Conservation (phyloP, 2,113 vertebrate species). For the Baryphthengus martii region DNA sequence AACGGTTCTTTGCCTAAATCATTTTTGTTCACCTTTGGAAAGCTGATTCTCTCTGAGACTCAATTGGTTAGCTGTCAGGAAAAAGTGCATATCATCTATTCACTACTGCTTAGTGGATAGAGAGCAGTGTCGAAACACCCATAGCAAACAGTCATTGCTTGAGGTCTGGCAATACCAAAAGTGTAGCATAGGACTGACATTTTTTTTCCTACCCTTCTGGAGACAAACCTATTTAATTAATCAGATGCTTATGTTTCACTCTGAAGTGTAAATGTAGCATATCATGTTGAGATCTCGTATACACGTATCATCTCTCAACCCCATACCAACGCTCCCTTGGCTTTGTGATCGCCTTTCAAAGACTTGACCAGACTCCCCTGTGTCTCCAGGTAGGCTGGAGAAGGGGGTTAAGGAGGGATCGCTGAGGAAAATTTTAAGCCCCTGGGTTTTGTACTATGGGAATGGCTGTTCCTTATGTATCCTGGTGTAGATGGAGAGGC, state of each 20-base stretch:
- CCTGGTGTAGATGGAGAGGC: neutral
- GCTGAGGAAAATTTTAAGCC: neutral
- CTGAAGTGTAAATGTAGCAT: neutral
- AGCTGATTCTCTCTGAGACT: slow-evolving; percentile 22
- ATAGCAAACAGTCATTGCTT: neutral
- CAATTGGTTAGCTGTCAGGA: slow-evolving; percentile 46
- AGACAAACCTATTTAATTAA: neutral
- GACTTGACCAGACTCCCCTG: neutral
- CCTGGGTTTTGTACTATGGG: neutral
- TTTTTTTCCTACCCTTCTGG: neutral
- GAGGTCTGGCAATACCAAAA: slow-evolving; percentile 8
- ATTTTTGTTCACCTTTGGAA: slow-evolving; percentile 50
- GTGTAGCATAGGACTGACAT: neutral
- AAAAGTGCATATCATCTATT: slow-evolving; percentile 5
- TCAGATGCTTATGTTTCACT: slow-evolving; percentile 21
- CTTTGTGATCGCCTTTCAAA: neutral
- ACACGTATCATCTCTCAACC: neutral
- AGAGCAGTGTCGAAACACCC: slow-evolving; percentile 1
- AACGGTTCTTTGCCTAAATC: slow-evolving; percentile 15
- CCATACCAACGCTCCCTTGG: neutral
- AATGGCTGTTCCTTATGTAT: neutral
- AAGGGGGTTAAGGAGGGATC: neutral
- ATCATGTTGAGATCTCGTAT: neutral
- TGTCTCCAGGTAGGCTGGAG: neutral
- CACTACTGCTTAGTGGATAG: neutral